Conservation (phyloP, 2,888 invertebrate genomes). For the Fragum sueziense region DNA sequence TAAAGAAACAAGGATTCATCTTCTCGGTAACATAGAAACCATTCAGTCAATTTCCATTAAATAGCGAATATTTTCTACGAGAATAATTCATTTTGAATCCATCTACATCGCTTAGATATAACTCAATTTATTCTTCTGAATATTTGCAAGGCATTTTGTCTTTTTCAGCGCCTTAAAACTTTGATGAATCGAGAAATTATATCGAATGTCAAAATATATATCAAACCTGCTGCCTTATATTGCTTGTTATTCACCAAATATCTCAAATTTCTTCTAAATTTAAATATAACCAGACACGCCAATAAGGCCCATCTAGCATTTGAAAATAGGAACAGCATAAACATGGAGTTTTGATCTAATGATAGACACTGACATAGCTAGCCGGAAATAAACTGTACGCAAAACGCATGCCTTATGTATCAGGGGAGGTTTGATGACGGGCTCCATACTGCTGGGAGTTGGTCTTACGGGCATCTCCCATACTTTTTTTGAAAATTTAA, state of each 20-base stretch:
- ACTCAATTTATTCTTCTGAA: neutral
- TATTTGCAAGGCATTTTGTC: neutral
- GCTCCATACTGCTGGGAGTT: too few relatives aligned
- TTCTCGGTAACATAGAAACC: too few relatives aligned
- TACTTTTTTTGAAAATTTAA: too few relatives aligned
- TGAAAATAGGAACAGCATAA: too few relatives aligned
- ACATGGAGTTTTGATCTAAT: too few relatives aligned
- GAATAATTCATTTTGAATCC: neutral
- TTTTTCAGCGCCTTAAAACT: neutral
- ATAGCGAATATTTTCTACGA: neutral
- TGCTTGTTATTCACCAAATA: neutral
- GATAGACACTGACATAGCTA: too few relatives aligned
- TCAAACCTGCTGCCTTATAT: neutral
- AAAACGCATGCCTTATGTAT: too few relatives aligned
- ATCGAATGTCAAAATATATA: neutral
- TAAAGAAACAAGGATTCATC: neutral
- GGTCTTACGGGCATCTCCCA: too few relatives aligned
- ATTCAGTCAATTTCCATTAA: neutral
- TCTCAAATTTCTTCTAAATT: neutral
- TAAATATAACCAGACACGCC: too few relatives aligned
- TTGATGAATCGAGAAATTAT: neutral
- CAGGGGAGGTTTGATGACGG: too few relatives aligned
- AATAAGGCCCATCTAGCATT: too few relatives aligned
- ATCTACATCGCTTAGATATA: neutral
- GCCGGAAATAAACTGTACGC: too few relatives aligned